These are phyloP conservation scores for Bombylius discolor DNA, from an alignment of 2,888 invertebrate genomes.

Conservation along the genomic window DNA sequence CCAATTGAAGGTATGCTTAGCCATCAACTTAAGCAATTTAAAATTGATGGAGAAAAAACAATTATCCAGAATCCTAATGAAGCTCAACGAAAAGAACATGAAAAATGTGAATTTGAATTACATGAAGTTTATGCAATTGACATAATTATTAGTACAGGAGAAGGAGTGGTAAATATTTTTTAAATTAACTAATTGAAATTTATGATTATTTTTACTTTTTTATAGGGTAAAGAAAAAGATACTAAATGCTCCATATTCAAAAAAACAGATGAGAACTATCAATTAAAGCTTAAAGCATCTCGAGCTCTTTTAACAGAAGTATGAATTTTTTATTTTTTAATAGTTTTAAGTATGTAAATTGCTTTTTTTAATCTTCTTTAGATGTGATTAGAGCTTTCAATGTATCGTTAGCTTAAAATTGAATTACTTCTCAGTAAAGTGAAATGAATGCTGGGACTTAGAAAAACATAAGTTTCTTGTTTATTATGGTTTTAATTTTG, in stretches of 20 bases:
- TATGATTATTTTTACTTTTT: conserved; percentile 4
- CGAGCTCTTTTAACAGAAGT: conserved; percentile 80
- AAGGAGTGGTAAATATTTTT: conserved; percentile 60
- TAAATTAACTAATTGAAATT: not conserved
- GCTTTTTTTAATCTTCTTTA: too few relatives aligned
- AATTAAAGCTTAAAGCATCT: conserved; percentile 93
- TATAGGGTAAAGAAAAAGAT: conserved; percentile 77
- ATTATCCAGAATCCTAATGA: conserved; percentile 96
- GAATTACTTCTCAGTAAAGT: too few relatives aligned
- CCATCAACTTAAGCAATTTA: conserved; percentile 90
- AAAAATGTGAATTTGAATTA: conserved; percentile 88
- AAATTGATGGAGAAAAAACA: conserved; percentile 96
- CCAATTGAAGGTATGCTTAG: conserved; percentile 94
- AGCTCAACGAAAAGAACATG: conserved; percentile 91
- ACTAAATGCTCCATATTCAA: conserved; percentile 95
- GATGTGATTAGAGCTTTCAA: too few relatives aligned
- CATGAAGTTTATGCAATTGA: conserved; percentile 98
- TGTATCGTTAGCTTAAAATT: too few relatives aligned
- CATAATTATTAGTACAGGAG: conserved; percentile 91
- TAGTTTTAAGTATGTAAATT: too few relatives aligned
- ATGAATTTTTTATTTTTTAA: conserved; percentile 16
- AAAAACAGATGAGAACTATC: conserved; percentile 94
- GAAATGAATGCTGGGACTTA: too few relatives aligned
- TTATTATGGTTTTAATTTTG: too few relatives aligned
- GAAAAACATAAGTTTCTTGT: too few relatives aligned